phyloP scores from a whole-genome alignment of 1,140 invertebrate genomes.

The Hestina assimilis region DNA sequence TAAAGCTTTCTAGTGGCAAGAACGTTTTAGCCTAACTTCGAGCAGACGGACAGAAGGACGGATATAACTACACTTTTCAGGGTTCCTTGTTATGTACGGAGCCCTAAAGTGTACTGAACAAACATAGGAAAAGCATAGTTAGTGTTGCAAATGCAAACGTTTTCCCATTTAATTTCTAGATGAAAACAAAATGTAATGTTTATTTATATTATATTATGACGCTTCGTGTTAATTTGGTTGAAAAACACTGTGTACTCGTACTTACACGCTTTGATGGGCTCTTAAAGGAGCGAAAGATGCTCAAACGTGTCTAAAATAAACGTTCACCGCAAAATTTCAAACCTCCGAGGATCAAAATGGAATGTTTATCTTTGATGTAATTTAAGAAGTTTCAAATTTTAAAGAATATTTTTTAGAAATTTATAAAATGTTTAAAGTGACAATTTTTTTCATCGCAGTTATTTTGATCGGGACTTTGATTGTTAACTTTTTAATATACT shows the following conservation, averaged over 20 bases:
- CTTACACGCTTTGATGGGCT: conserved; percentile 43
- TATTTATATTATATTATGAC: background rate
- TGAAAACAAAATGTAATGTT: conserved; percentile 1
- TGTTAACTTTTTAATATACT: too few species aligned
- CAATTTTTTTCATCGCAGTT: too few species aligned
- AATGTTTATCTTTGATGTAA: conserved; percentile 26
- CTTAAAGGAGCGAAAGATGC: conserved; percentile 40
- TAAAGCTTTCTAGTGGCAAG: background rate
- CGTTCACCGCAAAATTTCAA: conserved; percentile 26
- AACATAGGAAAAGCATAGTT: too few species aligned
- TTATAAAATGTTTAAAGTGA: too few species aligned
- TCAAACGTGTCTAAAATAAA: conserved; percentile 42
- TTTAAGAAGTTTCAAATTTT: conserved; percentile 19
- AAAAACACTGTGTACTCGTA: conserved; percentile 48
- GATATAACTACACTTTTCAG: too few species aligned
- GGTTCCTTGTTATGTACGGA: too few species aligned
- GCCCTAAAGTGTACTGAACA: too few species aligned
- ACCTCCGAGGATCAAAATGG: conserved; percentile 17
- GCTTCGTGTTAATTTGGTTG: conserved; percentile 38
- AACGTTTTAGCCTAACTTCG: background rate
- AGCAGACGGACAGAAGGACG: background rate
- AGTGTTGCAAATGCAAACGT: too few species aligned
- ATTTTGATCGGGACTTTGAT: too few species aligned
- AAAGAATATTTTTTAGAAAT: conserved; percentile 5
- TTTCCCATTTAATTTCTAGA: background rate